Conservation (phyloP, 2,113 vertebrate genomes). For the Rhinopomastus cyanomelas region DNA sequence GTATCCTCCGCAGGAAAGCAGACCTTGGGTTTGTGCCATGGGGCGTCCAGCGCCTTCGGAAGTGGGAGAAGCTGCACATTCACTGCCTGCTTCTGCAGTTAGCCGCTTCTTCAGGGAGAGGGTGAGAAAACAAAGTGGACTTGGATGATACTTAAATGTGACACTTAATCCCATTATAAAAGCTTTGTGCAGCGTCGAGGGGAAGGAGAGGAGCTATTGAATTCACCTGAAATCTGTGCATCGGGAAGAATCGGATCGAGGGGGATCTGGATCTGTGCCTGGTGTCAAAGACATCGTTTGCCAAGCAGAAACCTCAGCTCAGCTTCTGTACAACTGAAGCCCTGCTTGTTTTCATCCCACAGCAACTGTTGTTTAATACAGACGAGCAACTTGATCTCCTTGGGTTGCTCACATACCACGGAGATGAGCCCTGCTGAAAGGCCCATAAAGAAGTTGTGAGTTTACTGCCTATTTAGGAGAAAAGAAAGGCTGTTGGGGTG, state of each 20-base stretch:
- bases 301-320: slow-evolving; percentile 44
- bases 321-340: slow-evolving; percentile 31
- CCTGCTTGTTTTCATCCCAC: slow-evolving; percentile 26
- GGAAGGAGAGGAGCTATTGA: neutral
- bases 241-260: slow-evolving; percentile 15
- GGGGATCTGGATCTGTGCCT: neutral
- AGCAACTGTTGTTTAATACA: slow-evolving; percentile 46
- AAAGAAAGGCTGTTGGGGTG: neutral
- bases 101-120: slow-evolving; percentile 52
- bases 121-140: slow-evolving; percentile 61
- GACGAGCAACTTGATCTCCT: slow-evolving; percentile 41
- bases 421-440: slow-evolving; percentile 1
- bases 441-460: neutral
- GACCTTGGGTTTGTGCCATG: slow-evolving; percentile 70
- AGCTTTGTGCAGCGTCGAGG: neutral
- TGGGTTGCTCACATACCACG: neutral
- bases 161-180: slow-evolving; percentile 55
- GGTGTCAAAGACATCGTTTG: neutral
- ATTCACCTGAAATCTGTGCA: slow-evolving; percentile 32
- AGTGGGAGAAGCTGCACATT: slow-evolving; percentile 54
- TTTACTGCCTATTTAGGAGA: neutral
- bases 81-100: slow-evolving; percentile 41
- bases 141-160: slow-evolving; percentile 59
- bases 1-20: slow-evolving; percentile 73
- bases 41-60: slow-evolving; percentile 46